Evolutionary conservation across 2,113 vertebrate species (phyloP), one percentile per base, ranked within the genome.

Genomic region (Verasper variegatus): DNA sequence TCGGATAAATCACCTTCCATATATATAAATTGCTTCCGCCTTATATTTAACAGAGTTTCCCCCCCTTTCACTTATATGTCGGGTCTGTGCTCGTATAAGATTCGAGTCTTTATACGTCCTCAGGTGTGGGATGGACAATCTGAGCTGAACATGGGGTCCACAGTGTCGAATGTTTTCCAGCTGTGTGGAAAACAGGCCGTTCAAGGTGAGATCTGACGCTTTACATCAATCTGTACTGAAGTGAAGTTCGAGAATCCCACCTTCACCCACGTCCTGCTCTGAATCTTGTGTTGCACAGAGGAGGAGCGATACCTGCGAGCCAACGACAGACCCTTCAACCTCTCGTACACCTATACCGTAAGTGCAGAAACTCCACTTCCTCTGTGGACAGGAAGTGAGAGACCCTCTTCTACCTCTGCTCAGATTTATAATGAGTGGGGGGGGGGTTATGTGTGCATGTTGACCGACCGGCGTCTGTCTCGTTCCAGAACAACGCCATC

Each of bases 401-500:
- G 31, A 31, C 6, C 31, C 31, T 31, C 31, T 31, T 8, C 31
- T 6, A 31, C 6, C 6, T 31, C 20, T 17, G 45, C 11, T 21
- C 89, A 31, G 93, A 26, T n/a, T 42, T 13, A 42, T 3, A 13
- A 42, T 1, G 11, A 11, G 40, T 12, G 12, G 9, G 35, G 35
- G 35, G 35, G 35, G 2, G 9, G 35, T 9, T 37, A 3, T 3
- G 12, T 13, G 40, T 42, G 40, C 40, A 5, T 12, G 52, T 6
- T 13, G 18, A 54, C 21, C 3, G 52, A 54, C 9, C 27, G 13
- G 15, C 2, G 10, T 76, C 35, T 31, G 8, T 57, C 61, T 49
- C 4, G 31, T 82, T 26, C 13, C 92, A 99, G 97, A 93, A 95
- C 83, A 99, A 99, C 83, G 88, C 94, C 81, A 97, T 99, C 91